Evolutionary conservation across 2,888 invertebrate genomes (phyloP).

Genomic region (Drosophila seclusa): DNA sequence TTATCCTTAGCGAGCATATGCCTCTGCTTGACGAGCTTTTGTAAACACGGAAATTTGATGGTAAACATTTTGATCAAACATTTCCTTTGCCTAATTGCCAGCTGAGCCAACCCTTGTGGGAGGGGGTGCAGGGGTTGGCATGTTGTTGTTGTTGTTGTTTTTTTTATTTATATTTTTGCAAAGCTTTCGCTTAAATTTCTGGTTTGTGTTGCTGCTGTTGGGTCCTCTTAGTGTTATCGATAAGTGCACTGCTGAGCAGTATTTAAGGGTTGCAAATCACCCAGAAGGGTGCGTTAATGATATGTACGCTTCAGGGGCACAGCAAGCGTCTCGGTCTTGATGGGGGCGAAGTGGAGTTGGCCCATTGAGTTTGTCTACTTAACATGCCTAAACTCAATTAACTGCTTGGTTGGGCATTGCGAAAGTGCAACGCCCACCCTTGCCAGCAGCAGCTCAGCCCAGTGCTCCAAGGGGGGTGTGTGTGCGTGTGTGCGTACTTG

Average conservation of each 20-base stretch:
- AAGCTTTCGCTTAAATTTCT: conserved; percentile 24
- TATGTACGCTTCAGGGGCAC: not conserved
- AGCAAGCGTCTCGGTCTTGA: conserved; percentile 13
- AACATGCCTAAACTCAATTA: conserved; percentile 55
- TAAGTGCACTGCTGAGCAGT: conserved; percentile 34
- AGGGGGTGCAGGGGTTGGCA: not conserved
- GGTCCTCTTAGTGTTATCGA: conserved; percentile 42
- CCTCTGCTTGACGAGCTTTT: not conserved
- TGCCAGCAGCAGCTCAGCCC: not conserved
- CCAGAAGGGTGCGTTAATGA: conserved; percentile 11
- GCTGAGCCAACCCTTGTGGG: not conserved
- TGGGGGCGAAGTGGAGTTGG: conserved; percentile 5
- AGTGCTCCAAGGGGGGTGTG: conserved; percentile 13
- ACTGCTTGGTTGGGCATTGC: conserved; percentile 21
- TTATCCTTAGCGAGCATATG: not conserved
- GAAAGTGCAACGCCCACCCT: conserved; percentile 33
- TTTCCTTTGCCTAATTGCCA: conserved; percentile 47
- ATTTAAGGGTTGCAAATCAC: conserved; percentile 44
- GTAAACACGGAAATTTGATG: conserved; percentile 27
- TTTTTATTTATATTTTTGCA: not conserved
- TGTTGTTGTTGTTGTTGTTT: not conserved
- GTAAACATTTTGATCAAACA: conserved; percentile 28
- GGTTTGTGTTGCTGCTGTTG: conserved; percentile 14
- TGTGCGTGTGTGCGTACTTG: not conserved
- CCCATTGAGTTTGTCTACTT: conserved; percentile 35